Conservation (phyloP, 2,888 invertebrate species). For the Ctenicera cuprea region DNA sequence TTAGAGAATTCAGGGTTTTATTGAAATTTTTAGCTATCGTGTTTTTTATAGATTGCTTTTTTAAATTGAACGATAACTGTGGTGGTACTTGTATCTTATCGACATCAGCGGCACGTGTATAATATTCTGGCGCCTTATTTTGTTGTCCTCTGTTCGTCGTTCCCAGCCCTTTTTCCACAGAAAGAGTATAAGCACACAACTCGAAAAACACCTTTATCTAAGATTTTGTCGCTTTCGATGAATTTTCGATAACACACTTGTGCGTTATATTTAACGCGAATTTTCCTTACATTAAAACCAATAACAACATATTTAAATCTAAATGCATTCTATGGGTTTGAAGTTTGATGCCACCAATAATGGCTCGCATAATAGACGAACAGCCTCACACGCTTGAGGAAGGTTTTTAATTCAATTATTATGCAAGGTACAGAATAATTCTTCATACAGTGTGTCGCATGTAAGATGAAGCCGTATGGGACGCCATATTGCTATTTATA, state of each 20-base stretch:
- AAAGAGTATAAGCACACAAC: constrained; percentile 5
- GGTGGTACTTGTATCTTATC: constrained; percentile 13
- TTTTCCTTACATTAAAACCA: too few relatives aligned
- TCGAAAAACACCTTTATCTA: constrained; percentile 4
- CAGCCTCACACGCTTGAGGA: too few relatives aligned
- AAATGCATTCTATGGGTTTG: too few relatives aligned
- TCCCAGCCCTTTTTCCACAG: constrained; percentile 15
- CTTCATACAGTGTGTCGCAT: too few relatives aligned
- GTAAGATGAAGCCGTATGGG: too few relatives aligned
- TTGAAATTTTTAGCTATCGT: background rate
- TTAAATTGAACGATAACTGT: background rate
- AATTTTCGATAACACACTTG: background rate
- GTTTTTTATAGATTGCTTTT: background rate
- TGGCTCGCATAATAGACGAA: too few relatives aligned
- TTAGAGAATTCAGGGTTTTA: too few relatives aligned
- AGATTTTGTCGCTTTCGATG: background rate
- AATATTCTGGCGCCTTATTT: constrained; percentile 20
- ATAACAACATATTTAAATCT: too few relatives aligned
- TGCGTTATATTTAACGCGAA: background rate
- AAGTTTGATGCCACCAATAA: too few relatives aligned
- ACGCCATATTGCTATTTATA: too few relatives aligned
- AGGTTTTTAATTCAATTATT: too few relatives aligned
- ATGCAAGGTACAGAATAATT: too few relatives aligned
- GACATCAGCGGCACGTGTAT: constrained; percentile 20
- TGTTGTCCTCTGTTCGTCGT: background rate